A percentile compares a stretch with the other conserved stretches of the same genome.
These are phyloP conservation scores for Ploceus nigricollis DNA, from an alignment of 2,113 vertebrate genomes.

Conservation along the genomic window DNA sequence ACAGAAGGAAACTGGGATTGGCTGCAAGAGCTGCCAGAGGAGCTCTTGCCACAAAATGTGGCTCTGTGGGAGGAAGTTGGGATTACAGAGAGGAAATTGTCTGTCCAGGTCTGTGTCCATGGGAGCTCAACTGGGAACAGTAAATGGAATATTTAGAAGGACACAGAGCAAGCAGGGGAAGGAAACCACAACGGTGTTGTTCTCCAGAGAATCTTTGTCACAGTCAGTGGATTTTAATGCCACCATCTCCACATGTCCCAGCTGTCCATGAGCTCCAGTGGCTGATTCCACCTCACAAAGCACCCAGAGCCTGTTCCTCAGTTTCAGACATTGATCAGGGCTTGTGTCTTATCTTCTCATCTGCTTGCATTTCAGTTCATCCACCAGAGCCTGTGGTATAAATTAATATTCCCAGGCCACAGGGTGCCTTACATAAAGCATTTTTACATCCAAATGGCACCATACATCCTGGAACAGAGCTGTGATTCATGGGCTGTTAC, in stretches of 20 bases:
- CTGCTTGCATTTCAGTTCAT: not conserved
- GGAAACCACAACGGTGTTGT: not conserved
- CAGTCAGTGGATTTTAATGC: not conserved
- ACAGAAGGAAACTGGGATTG: not conserved
- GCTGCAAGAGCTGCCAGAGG: not conserved
- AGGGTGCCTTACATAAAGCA: not conserved
- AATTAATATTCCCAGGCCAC: not conserved
- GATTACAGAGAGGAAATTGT: not conserved
- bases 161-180: not conserved
- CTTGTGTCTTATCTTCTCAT: not conserved
- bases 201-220: not conserved
- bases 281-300: not conserved
- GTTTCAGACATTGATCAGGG: not conserved
- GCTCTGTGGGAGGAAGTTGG: not conserved
- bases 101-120: not conserved
- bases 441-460: slow-evolving; percentile 10
- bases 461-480: not conserved
- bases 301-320: not conserved
- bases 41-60: not conserved
- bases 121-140: not conserved
- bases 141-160: not conserved
- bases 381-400: not conserved
- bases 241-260: not conserved
- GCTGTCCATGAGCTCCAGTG: not conserved
- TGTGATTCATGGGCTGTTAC: slow-evolving; percentile 1